Percentiles rank a stretch among this genome's conserved stretches.
Evolutionary conservation across 2,797 vertebrate species (phyloP).

Genomic region (Scleropages formosus): DNA sequence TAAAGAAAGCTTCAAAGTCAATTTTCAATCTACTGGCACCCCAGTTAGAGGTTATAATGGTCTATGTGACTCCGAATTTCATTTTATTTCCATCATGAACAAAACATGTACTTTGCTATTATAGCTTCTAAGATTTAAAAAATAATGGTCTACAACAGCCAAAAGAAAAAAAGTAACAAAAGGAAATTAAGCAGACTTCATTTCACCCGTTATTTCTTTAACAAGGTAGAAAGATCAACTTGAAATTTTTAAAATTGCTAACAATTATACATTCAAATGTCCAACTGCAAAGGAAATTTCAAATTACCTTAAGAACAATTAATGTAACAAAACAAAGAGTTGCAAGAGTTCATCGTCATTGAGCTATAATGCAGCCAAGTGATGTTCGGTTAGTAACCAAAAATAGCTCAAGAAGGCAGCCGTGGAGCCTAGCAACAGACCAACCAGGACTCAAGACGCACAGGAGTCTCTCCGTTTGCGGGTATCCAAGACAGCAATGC

Average conservation of each 20-base stretch:
- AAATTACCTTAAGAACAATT: not conserved
- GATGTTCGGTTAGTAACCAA: conserved; percentile 1
- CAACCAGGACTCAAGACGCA: not conserved
- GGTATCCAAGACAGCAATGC: not conserved
- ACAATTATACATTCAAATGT: not conserved
- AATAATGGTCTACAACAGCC: not conserved
- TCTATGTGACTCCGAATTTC: too few species aligned
- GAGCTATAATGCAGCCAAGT: conserved; percentile 1
- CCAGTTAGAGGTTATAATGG: too few species aligned
- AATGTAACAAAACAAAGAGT: not conserved
- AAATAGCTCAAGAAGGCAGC: not conserved
- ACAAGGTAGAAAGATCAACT: conserved; percentile 25
- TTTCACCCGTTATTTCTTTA: conserved; percentile 48
- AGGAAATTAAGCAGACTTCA: conserved; percentile 10
- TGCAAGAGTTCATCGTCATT: not conserved
- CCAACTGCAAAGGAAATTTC: conserved; percentile 1
- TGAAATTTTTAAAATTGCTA: not conserved
- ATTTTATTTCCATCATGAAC: not conserved
- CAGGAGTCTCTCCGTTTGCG: too few species aligned
- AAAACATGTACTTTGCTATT: not conserved
- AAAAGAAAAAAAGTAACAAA: not conserved
- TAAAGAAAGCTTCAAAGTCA: too few species aligned
- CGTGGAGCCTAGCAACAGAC: not conserved
- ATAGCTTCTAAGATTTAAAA: not conserved
- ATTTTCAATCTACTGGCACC: too few species aligned